Conservation (phyloP, 2,797 vertebrate genomes). For the Brotula barbata region DNA sequence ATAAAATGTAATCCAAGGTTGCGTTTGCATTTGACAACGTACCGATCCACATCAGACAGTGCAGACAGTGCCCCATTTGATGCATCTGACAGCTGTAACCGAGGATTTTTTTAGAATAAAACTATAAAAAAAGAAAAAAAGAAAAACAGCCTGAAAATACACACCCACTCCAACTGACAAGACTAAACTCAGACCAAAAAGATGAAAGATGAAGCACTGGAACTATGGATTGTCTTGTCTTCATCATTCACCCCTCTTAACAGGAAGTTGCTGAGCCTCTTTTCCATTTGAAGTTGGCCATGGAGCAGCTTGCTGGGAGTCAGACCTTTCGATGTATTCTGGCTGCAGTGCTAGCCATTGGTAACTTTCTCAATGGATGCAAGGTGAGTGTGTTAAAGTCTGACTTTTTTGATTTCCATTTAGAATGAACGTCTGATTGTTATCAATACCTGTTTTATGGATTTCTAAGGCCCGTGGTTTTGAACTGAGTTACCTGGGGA, state of each 20-base stretch:
- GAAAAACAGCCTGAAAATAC: not conserved
- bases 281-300: constrained; percentile 80
- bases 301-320: constrained; percentile 79
- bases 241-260: not conserved
- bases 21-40: too few species aligned
- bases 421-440: too few species aligned
- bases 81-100: too few species aligned
- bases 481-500: constrained; percentile 82
- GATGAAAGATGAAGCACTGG: not conserved
- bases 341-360: constrained; percentile 80
- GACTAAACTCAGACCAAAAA: constrained; percentile 4
- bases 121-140: too few species aligned
- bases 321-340: constrained; percentile 79
- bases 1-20: too few species aligned
- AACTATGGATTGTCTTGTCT: not conserved
- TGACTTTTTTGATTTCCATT: not conserved
- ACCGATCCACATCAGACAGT: too few species aligned
- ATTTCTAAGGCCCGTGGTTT: constrained; percentile 77
- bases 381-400: constrained; percentile 63
- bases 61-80: too few species aligned
- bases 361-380: constrained; percentile 82
- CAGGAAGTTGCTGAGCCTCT: constrained; percentile 84
- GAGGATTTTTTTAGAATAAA: too few species aligned
- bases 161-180: not conserved
- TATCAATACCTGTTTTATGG: too few species aligned